A percentile compares a stretch with the other conserved stretches of the same genome.
phyloP scores from a whole-genome alignment of 2,113 vertebrate species.

The Lontra canadensis region DNA sequence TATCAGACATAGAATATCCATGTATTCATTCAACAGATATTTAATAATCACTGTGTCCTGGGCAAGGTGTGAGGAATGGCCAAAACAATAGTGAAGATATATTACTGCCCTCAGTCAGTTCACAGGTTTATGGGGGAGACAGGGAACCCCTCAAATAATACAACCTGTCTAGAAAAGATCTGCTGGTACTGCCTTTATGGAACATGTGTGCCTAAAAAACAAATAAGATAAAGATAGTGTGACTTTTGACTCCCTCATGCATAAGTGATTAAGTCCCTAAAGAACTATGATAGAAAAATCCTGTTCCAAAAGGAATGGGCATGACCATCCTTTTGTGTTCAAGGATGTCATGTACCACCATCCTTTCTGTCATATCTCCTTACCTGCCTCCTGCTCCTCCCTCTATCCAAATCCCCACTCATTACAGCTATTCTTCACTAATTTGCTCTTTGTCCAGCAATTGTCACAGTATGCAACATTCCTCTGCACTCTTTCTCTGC shows the following conservation, averaged over 20 bases:
- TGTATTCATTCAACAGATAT: constrained; percentile 9
- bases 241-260: background rate
- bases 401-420: background rate
- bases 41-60: background rate
- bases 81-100: background rate
- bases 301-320: constrained; percentile 4
- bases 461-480: constrained; percentile 46
- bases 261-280: constrained; percentile 7
- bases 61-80: background rate
- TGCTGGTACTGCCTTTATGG: background rate
- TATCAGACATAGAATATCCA: background rate
- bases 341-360: too few species aligned
- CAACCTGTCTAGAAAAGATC: background rate
- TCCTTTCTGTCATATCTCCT: constrained; percentile 10
- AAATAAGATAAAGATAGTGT: background rate
- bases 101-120: background rate
- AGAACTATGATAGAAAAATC: background rate
- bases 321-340: too few species aligned
- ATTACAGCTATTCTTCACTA: constrained; percentile 32
- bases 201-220: background rate
- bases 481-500: constrained; percentile 20
- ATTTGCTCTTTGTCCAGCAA: constrained; percentile 63
- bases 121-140: background rate
- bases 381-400: background rate
- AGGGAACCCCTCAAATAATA: background rate